Percentiles rank a stretch among this genome's conserved stretches.
These are phyloP conservation scores for Malacoctenus gilli DNA, from an alignment of 2,797 vertebrate species.

Conservation along the genomic window DNA sequence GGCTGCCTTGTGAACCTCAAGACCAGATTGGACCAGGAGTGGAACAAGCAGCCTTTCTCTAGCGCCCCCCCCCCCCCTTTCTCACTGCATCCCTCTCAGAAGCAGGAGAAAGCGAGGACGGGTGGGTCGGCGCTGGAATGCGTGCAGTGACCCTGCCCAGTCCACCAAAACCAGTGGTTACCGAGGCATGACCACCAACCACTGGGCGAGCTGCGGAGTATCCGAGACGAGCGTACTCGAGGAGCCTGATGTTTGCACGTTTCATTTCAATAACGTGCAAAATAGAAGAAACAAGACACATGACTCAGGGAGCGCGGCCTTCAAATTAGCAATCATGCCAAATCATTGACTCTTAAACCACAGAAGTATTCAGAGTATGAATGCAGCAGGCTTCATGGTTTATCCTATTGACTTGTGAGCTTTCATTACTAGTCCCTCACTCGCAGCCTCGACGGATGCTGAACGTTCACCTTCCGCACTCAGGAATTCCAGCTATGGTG, in stretches of 20 bases:
- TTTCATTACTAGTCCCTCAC: slow-evolving; percentile 30
- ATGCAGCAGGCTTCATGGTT: slow-evolving; percentile 31
- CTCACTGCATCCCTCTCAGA: slow-evolving; percentile 5
- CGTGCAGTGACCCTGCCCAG: slow-evolving; percentile 34
- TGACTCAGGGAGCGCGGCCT: no score
- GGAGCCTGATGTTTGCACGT: no score
- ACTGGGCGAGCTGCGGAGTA: slow-evolving; percentile 34
- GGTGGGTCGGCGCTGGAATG: slow-evolving; percentile 54
- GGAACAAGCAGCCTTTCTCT: slow-evolving; percentile 64
- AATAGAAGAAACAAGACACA: no score
- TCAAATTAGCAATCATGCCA: not conserved
- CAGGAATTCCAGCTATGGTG: slow-evolving; percentile 61
- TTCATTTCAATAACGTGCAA: no score
- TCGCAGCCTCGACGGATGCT: slow-evolving; percentile 14
- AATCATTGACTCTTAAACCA: slow-evolving; percentile 2
- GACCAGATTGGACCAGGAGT: slow-evolving; percentile 51
- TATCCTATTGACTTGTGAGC: slow-evolving; percentile 37
- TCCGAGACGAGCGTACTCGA: not conserved
- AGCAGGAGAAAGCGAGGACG: slow-evolving; percentile 44
- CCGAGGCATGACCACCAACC: slow-evolving; percentile 38
- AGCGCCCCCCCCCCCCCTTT: slow-evolving; percentile 3
- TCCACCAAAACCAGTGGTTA: slow-evolving; percentile 43
- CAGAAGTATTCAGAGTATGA: slow-evolving; percentile 40
- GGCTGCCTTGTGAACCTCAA: slow-evolving; percentile 46
- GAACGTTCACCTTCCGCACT: slow-evolving; percentile 27